phyloP scores from a whole-genome alignment of 2,797 vertebrate genomes.

The Trichosurus vulpecula region DNA sequence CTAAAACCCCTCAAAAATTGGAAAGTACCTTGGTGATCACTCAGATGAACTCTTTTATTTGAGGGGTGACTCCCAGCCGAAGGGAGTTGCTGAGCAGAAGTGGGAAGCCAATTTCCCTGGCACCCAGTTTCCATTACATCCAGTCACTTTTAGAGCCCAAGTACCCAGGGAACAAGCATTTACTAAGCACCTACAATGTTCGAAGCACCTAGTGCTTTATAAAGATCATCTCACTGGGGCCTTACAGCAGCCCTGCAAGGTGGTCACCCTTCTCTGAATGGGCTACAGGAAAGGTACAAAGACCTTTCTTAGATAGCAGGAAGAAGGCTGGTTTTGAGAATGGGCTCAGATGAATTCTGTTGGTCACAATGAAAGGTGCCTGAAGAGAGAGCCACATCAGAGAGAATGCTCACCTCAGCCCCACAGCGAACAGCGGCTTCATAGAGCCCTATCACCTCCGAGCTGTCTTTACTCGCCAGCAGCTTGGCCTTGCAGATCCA shows the following conservation, averaged over 20 bases:
- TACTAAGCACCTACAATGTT: background rate
- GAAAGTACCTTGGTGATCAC: background rate
- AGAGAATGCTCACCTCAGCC: conserved; percentile 83
- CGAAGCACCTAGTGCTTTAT: too few relatives aligned
- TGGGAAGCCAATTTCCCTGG: background rate
- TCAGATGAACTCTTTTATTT: background rate
- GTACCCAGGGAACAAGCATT: background rate
- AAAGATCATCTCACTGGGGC: too few relatives aligned
- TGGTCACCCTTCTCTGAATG: background rate
- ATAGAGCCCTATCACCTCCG: conserved; percentile 88
- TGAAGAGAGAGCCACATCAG: background rate
- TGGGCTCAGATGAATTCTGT: background rate
- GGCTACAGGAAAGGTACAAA: too few relatives aligned
- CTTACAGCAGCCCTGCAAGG: background rate
- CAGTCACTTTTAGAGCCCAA: background rate
- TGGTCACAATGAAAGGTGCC: background rate
- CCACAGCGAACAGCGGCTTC: conserved; percentile 89
- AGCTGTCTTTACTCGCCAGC: conserved; percentile 86
- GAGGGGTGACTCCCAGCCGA: background rate
- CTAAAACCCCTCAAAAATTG: background rate
- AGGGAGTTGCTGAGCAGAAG: background rate
- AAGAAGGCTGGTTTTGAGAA: background rate
- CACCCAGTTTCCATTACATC: background rate
- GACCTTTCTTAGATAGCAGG: background rate
- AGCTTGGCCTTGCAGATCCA: conserved; percentile 93